Conservation (phyloP, 1,140 invertebrate genomes). For the Acromyrmex charruanus region DNA sequence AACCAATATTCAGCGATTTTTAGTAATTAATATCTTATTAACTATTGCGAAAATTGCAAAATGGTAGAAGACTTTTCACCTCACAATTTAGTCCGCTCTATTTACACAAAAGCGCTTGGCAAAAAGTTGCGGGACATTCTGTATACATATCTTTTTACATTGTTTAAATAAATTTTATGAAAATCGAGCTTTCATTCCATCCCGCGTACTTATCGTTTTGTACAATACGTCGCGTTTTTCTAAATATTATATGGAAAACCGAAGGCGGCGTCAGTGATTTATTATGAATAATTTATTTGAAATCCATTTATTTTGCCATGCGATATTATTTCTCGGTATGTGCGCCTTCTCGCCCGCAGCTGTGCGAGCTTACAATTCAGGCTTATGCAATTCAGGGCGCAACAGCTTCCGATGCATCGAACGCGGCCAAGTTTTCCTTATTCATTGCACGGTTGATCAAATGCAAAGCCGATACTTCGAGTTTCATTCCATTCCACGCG, state of each 20-base stretch:
- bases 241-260: slow-evolving; percentile 4
- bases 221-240: background rate
- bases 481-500: slow-evolving; percentile 53
- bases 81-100: too few species aligned
- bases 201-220: background rate
- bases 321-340: slow-evolving; percentile 46
- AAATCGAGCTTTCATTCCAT: background rate
- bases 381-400: slow-evolving; percentile 50
- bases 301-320: slow-evolving; percentile 30
- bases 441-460: slow-evolving; percentile 63
- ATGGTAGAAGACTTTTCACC: too few species aligned
- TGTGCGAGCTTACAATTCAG: slow-evolving; percentile 53
- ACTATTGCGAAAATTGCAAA: too few species aligned
- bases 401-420: slow-evolving; percentile 52
- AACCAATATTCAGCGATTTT: too few species aligned
- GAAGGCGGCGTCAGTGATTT: background rate
- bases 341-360: slow-evolving; percentile 19
- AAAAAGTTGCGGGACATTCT: too few species aligned
- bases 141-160: background rate
- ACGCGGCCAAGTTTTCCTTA: slow-evolving; percentile 61
- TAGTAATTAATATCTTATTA: too few species aligned
- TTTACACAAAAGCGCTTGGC: too few species aligned
- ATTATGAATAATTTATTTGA: slow-evolving; percentile 59
- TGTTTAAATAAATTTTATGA: slow-evolving; percentile 17
- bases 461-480: slow-evolving; percentile 58